Evolutionary conservation across 2,113 vertebrate species (phyloP).

Genomic region (Cyprinus carpio): DNA sequence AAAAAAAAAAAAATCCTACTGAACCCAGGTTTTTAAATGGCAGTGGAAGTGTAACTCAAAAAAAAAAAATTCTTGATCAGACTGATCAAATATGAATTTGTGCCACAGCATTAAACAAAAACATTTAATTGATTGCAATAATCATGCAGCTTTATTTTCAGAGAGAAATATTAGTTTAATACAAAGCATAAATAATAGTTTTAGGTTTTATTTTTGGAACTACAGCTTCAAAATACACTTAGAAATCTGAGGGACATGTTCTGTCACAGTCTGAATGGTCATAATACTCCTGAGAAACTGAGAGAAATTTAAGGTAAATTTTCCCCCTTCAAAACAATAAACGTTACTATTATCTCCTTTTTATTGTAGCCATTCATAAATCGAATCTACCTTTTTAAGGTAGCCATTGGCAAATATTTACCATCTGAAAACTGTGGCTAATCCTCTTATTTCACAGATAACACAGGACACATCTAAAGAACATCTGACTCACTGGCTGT

Average conservation of each 20-base stretch:
- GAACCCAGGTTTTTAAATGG: neutral
- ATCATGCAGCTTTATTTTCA: neutral
- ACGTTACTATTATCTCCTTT: neutral
- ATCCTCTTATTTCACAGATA: slow-evolving; percentile 27
- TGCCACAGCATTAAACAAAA: neutral
- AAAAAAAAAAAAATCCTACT: no score
- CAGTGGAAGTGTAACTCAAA: neutral
- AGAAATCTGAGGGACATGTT: neutral
- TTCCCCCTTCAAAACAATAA: neutral
- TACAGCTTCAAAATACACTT: neutral
- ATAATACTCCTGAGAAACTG: neutral
- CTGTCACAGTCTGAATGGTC: neutral
- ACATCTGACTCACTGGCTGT: slow-evolving; percentile 33
- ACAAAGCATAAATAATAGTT: neutral
- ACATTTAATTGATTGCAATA: neutral
- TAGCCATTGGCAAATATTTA: neutral
- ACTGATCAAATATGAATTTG: neutral
- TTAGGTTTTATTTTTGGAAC: neutral
- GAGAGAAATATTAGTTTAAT: neutral
- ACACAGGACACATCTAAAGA: slow-evolving; percentile 10
- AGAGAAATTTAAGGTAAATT: neutral
- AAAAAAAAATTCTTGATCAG: neutral
- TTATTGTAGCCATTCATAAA: neutral
- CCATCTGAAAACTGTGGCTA: neutral
- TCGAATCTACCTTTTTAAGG: neutral